phyloP scores from a whole-genome alignment of 2,113 vertebrate species.

The Gymnorhina tibicen region DNA sequence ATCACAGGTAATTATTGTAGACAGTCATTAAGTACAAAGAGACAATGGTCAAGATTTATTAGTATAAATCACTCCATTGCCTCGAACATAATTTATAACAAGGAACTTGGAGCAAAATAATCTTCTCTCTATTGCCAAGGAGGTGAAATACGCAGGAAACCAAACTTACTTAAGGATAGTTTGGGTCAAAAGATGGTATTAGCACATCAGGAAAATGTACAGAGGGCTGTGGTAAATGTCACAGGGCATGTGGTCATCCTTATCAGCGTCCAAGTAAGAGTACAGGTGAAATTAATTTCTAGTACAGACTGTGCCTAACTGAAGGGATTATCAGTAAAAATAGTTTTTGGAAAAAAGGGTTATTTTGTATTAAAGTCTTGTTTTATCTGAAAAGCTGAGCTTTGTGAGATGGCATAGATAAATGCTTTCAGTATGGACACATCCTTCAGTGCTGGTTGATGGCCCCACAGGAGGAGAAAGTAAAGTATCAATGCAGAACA shows the following conservation, averaged over 20 bases:
- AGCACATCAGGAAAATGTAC: neutral
- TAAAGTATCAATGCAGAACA: constrained; percentile 34
- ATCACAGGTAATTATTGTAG: constrained; percentile 1
- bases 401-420: neutral
- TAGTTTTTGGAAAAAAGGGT: neutral
- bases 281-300: neutral
- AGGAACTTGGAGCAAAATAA: neutral
- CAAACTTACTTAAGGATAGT: neutral
- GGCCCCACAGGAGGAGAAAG: constrained; percentile 28
- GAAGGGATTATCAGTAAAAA: neutral
- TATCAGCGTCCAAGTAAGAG: neutral
- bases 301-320: neutral
- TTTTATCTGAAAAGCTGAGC: constrained; percentile 8
- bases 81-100: neutral
- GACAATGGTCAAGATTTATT: neutral
- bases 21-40: neutral
- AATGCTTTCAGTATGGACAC: constrained; percentile 6
- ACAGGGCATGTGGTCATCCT: neutral
- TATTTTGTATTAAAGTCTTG: constrained; percentile 8
- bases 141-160: neutral
- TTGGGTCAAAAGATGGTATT: neutral
- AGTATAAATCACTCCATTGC: neutral
- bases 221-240: neutral
- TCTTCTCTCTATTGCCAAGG: neutral
- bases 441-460: constrained; percentile 12